Conservation (phyloP, 2,888 invertebrate species). For the Eristalis arbustorum region DNA sequence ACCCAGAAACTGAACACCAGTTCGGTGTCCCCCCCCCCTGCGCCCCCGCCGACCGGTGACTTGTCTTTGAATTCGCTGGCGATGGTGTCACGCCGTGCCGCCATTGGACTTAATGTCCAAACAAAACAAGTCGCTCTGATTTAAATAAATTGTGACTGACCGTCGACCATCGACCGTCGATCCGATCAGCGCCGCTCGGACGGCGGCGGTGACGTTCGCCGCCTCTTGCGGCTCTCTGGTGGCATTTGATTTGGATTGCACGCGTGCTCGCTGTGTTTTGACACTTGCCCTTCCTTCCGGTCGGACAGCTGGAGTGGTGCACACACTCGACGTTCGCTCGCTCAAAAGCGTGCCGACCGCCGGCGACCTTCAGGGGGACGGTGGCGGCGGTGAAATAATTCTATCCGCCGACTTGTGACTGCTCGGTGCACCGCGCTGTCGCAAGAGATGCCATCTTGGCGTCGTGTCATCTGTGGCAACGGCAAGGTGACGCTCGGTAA, state of each 20-base stretch:
- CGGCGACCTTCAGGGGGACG: background rate
- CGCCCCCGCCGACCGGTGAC: background rate
- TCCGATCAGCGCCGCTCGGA: no score
- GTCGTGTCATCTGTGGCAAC: constrained; percentile 11
- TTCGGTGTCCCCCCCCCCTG: background rate
- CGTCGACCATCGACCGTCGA: background rate
- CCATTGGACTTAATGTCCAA: background rate
- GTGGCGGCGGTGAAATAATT: background rate
- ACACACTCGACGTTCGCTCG: background rate
- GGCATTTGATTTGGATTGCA: no score
- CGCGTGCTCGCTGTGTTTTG: no score
- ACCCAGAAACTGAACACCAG: constrained; percentile 31
- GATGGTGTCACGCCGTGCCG: constrained; percentile 19
- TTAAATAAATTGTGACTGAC: constrained; percentile 17
- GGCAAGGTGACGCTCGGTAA: constrained; percentile 19
- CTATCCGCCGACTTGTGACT: no score
- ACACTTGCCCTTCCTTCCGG: background rate
- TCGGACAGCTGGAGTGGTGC: background rate
- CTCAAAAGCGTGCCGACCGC: background rate
- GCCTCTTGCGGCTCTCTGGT: background rate
- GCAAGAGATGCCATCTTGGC: constrained; percentile 10
- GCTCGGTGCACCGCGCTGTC: background rate
- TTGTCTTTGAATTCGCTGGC: background rate
- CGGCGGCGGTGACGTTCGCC: background rate
- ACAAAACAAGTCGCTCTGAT: constrained; percentile 14